Evolutionary conservation across 1,140 invertebrate species (phyloP).

Genomic region (Zaprionus gabonicus): DNA sequence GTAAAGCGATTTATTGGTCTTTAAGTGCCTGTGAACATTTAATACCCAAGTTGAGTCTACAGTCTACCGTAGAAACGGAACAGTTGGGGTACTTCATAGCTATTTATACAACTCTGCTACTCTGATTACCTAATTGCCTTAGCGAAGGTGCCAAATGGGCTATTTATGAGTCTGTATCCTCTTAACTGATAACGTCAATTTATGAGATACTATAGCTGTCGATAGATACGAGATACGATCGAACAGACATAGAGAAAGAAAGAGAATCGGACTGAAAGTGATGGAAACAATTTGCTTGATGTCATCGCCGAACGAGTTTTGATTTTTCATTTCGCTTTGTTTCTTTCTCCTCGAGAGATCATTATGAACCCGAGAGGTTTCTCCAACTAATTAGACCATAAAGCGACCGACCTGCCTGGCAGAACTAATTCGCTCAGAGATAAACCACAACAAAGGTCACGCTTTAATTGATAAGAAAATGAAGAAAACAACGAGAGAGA

Average conservation of each 20-base stretch:
- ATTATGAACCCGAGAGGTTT: slow-evolving; percentile 64
- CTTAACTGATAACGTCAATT: slow-evolving; percentile 57
- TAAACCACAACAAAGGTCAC: slow-evolving; percentile 82
- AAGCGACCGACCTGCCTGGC: slow-evolving; percentile 57
- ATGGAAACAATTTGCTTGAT: slow-evolving; percentile 49
- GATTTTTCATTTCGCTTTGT: slow-evolving; percentile 23
- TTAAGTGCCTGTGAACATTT: neutral
- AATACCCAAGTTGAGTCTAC: neutral
- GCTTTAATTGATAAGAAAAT: slow-evolving; percentile 80
- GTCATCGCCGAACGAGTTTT: slow-evolving; percentile 63
- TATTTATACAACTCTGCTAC: slow-evolving; percentile 45
- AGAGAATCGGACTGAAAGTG: slow-evolving; percentile 6
- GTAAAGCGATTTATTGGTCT: slow-evolving; percentile 30
- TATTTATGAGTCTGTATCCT: slow-evolving; percentile 37
- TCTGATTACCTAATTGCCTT: slow-evolving; percentile 60
- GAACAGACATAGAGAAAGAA: neutral
- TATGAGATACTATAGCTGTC: slow-evolving; percentile 39
- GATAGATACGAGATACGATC: slow-evolving; percentile 1
- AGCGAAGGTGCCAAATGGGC: slow-evolving; percentile 58
- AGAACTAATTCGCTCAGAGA: slow-evolving; percentile 75
- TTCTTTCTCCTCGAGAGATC: slow-evolving; percentile 21
- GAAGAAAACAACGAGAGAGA: slow-evolving; percentile 52
- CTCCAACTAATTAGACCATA: slow-evolving; percentile 81
- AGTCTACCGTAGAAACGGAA: neutral
- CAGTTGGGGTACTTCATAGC: slow-evolving; percentile 39